A percentile compares a stretch with the other conserved stretches of the same genome.
These are phyloP conservation scores for Microtus californicus DNA, from an alignment of 2,797 vertebrate species.

Conservation along the genomic window DNA sequence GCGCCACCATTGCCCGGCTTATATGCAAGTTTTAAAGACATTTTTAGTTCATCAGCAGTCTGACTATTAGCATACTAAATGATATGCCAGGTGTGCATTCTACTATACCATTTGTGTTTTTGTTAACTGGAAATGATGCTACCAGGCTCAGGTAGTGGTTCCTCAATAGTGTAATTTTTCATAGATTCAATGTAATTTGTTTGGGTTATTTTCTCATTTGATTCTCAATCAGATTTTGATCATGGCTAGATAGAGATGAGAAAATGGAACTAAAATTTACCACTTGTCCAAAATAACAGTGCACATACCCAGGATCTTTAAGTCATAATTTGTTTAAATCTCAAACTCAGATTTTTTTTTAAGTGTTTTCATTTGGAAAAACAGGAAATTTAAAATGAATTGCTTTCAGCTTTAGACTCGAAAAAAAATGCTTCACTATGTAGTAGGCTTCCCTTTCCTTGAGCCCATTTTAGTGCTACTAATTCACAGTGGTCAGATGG, in stretches of 20 bases:
- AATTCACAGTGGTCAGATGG: neutral
- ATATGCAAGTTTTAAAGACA: slow-evolving; percentile 2
- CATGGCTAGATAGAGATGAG: neutral
- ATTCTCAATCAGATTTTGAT: neutral
- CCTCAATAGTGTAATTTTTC: neutral
- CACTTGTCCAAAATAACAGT: neutral
- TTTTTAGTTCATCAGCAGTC: neutral
- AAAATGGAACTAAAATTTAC: neutral
- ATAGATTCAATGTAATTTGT: neutral
- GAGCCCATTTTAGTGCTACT: neutral
- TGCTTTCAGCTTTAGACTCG: neutral
- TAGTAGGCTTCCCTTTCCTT: neutral
- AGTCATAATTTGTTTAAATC: neutral
- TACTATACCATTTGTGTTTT: fast-evolving
- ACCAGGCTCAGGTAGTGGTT: neutral
- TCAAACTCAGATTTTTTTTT: neutral
- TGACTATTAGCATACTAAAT: neutral
- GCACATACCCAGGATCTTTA: neutral
- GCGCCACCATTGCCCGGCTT: no score
- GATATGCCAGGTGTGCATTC: no score
- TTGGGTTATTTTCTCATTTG: neutral
- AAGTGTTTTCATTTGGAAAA: neutral
- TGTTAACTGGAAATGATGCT: neutral
- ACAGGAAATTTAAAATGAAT: neutral
- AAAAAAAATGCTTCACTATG: neutral